Base-by-base conservation (phyloP, 2,888 invertebrate species). In the Clusia tigrina region DNA sequence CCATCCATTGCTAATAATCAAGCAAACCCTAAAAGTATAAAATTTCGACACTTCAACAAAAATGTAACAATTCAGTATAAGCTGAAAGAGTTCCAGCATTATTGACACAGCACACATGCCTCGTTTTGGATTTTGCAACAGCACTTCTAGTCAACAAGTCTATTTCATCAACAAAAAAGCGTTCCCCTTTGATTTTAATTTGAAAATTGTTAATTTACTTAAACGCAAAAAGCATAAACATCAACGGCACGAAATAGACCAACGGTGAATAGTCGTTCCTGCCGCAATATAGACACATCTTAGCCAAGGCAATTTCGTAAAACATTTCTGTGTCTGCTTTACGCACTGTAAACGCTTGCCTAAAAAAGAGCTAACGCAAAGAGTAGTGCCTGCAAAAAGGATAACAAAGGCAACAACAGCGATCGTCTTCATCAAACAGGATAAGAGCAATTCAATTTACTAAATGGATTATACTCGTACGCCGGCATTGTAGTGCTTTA, bases 381-480 rank as follows among this genome's bases (percentile, higher is more conserved):
- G 32, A 9, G 6, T 32, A 32, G 32, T 15, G 42, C 42, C 42
- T 15, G 42, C 42, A 42, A 42, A 42, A 42, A 15, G 42, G 42
- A 15, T 42, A 42, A 42, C 42, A 42, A 42, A 42, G 32, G n/a
- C 48, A 20, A 15, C 22, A 12, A 48, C 20, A 48, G 5, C 48
- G 6, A 48, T 12, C 18, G 18, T 6, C 48, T 48, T 48, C 5
- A 18, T 48, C 20, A 2, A 48, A 48, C 20, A 48, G 20, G 2
- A 20, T 20, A 18, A 48, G 5, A 3, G 48, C 2, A 48, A 48
- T 48, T 22, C 48, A 48, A 48, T 48, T 48, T 48, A 22, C 48
- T 18, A 48, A 48, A 48, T 48, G 48, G 22, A 48, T 48, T 48
- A 20, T 48, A 15, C 48, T 48, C 3, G 48, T 48, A 9, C 15